Evolutionary conservation across 2,113 vertebrate species (phyloP), one percentile per base, ranked within the genome.

Genomic region (Beaufortia kweichowensis): DNA sequence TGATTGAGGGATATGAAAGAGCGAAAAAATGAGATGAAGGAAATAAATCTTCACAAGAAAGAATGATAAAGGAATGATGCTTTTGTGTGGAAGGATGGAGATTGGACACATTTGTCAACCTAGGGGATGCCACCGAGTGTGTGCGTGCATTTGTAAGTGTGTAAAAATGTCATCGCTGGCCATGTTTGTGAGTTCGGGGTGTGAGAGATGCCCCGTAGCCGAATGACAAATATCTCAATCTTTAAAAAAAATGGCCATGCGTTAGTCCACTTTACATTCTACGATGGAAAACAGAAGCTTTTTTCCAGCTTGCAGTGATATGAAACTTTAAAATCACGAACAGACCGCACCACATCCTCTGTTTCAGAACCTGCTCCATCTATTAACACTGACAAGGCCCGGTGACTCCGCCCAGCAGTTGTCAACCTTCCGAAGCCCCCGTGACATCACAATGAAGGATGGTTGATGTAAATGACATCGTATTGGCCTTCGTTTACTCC

Each of bases 21-120:
- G 71, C 39, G 57, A 62, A 48, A 39, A 61, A 74, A 74, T 48
- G 57, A 31, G 57, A 74, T 72, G 55, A 39, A 43, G 57, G 71
- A 74, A 61, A 74, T 74, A 48, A 61, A 74, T 74, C 56, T 48
- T 48, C 10, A 29, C 10, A 23, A 61, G 57, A 61, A 74, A 74
- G 39, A 74, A 62, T 74, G 56, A 74, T 62, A 74, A 61, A 61
- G 26, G 57, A 8, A 61, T 62, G 57, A 74, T 61, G 55, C 57
- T 74, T 61, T 74, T 74, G 53, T 41, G 26, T 15, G 57, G 57
- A 48, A 46, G 57, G 26, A 48, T 48, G 26, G 57, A 74, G 57
- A 74, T 74, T 74, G 71, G 57, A 74, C 71, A 61, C 71, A 74
- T 74, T 62, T 74, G 71, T 74, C 71, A 74, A 74, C 24, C 56